phyloP scores from a whole-genome alignment of 2,113 vertebrate species.

The Nicator chloris region DNA sequence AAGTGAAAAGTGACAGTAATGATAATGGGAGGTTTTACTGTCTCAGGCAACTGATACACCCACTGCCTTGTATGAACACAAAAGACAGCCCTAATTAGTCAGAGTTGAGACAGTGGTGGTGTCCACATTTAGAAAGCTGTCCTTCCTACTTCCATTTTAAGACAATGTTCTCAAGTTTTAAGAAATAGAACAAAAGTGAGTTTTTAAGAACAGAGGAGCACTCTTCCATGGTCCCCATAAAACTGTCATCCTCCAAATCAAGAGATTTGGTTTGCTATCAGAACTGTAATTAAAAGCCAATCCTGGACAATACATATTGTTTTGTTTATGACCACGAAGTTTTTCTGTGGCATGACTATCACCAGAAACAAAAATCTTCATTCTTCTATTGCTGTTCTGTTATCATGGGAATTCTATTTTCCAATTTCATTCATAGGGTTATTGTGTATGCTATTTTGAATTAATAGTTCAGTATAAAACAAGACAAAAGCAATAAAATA shows the following conservation, averaged over 20 bases:
- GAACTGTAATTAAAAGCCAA: conserved; percentile 25
- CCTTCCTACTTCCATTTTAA: neutral
- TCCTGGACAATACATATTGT: neutral
- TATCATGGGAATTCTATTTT: neutral
- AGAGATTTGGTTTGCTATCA: neutral
- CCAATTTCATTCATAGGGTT: neutral
- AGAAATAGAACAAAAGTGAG: neutral
- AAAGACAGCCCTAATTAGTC: neutral
- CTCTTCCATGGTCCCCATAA: neutral
- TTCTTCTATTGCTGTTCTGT: neutral
- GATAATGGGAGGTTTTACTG: neutral
- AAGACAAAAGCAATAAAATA: conserved; percentile 35
- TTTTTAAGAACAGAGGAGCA: neutral
- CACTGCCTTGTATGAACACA: neutral
- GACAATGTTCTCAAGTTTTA: neutral
- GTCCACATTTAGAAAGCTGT: neutral
- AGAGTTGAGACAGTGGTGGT: neutral
- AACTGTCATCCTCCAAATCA: neutral
- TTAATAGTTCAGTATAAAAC: conserved; percentile 47
- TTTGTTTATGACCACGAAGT: neutral
- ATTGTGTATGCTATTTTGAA: neutral
- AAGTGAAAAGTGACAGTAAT: neutral
- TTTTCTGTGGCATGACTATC: neutral
- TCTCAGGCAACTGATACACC: neutral
- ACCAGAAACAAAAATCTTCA: neutral